phyloP scores from a whole-genome alignment of 2,797 vertebrate genomes.

The Coranthus polyacanthus region DNA sequence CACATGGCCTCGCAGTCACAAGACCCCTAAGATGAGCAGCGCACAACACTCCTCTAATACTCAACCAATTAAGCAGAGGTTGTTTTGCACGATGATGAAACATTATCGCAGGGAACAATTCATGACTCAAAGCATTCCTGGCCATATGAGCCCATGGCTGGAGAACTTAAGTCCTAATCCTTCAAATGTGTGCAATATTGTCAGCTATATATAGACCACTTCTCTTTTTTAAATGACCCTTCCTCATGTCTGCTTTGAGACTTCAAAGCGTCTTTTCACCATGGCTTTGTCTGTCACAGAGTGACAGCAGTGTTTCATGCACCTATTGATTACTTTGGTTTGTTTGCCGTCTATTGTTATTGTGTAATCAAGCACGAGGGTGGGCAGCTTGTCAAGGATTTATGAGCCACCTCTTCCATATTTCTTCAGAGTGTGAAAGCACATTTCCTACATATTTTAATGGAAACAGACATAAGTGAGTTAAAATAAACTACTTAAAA shows the following conservation, averaged over 20 bases:
- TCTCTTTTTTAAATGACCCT: conserved; percentile 70
- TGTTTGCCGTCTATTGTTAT: conserved; percentile 79
- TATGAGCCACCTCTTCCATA: conserved; percentile 54
- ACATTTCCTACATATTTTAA: conserved; percentile 60
- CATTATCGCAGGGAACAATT: conserved; percentile 98
- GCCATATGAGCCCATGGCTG: conserved; percentile 91
- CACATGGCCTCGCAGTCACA: conserved; percentile 90
- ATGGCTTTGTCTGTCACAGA: conserved; percentile 81
- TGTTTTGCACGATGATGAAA: conserved; percentile 94
- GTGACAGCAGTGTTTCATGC: conserved; percentile 72
- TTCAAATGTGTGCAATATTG: conserved; percentile 95
- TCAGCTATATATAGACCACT: conserved; percentile 93
- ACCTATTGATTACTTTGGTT: conserved; percentile 80
- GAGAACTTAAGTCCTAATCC: conserved; percentile 92
- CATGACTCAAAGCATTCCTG: conserved; percentile 98
- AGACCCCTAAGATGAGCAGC: conserved; percentile 87
- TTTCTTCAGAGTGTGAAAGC: conserved; percentile 60
- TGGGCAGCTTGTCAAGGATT: conserved; percentile 64
- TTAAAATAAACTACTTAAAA: conserved; percentile 52
- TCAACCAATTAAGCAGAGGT: conserved; percentile 92
- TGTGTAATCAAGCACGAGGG: conserved; percentile 76
- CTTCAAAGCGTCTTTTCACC: conserved; percentile 78
- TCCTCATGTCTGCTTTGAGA: conserved; percentile 50
- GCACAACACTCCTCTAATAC: conserved; percentile 85
- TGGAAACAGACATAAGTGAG: conserved; percentile 60